These are phyloP conservation scores for Melieria crassipennis DNA, from an alignment of 2,888 invertebrate genomes.

Conservation along the genomic window DNA sequence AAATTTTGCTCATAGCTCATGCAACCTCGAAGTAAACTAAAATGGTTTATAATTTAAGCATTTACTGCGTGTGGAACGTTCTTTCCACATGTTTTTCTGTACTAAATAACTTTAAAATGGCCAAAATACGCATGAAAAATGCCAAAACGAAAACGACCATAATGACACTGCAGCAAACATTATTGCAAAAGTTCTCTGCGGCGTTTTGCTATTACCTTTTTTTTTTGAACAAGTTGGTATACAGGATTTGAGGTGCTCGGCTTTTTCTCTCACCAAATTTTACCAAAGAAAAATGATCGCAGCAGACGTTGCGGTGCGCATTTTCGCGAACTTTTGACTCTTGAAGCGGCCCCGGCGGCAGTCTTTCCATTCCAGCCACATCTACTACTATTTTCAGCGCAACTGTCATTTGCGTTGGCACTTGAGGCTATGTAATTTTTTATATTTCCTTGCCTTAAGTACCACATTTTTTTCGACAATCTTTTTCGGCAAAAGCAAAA, in stretches of 20 bases:
- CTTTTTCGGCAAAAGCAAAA: background rate
- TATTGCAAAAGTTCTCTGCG: constrained; percentile 26
- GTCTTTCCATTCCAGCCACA: background rate
- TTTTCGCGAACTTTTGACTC: constrained; percentile 5
- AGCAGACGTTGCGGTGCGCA: constrained; percentile 8
- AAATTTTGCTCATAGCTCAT: too few species aligned
- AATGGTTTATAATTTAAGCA: too few species aligned
- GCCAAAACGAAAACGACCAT: constrained; percentile 21
- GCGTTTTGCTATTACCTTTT: background rate
- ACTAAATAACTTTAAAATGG: too few species aligned
- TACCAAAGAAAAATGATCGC: constrained; percentile 17
- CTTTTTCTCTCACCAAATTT: background rate
- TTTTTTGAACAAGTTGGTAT: background rate
- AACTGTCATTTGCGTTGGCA: background rate
- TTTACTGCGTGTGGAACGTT: too few species aligned
- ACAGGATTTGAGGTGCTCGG: background rate
- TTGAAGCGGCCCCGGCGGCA: constrained; percentile 6
- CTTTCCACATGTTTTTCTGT: too few species aligned
- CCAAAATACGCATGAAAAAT: background rate
- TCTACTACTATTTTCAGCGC: background rate
- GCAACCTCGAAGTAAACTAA: too few species aligned
- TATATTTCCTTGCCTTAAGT: background rate
- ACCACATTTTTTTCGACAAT: background rate
- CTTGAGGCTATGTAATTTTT: constrained; percentile 15
- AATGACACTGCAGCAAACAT: constrained; percentile 30